Conservation (phyloP, 2,113 vertebrate species). For the Thoracochromis brauschi region DNA sequence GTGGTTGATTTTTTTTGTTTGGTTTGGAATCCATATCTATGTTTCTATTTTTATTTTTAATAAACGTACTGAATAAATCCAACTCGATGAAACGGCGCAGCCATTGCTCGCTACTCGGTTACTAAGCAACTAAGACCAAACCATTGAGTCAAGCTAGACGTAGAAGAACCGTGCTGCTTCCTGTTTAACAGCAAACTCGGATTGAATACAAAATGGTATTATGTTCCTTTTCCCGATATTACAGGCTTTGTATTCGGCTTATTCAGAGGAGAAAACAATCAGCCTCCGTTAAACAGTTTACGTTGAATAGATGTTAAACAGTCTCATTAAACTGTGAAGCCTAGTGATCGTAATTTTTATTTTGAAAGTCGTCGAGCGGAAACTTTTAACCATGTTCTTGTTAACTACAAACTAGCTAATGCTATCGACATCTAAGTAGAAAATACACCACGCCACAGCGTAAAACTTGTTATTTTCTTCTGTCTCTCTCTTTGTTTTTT, state of each 20-base stretch:
- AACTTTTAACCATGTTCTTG: rapidly evolving
- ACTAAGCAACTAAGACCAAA: slow-evolving; percentile 30
- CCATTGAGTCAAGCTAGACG: neutral
- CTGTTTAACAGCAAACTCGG: neutral
- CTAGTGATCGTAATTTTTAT: neutral
- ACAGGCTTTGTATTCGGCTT: rapidly evolving
- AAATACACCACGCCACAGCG: neutral
- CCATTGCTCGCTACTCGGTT: neutral
- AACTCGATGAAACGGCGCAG: neutral
- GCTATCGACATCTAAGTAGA: neutral
- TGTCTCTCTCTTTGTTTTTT: neutral
- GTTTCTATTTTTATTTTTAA: neutral
- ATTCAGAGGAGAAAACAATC: neutral
- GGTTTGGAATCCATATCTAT: neutral
- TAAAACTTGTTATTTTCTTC: neutral
- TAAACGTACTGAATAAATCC: neutral
- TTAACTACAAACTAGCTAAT: neutral
- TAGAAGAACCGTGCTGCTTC: neutral
- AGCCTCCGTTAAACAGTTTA: neutral
- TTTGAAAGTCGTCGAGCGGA: neutral
- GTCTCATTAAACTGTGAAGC: too few species aligned
- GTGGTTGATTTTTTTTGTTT: too few species aligned
- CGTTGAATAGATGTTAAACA: neutral
- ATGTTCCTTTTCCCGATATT: neutral
- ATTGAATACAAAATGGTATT: neutral